Conservation (phyloP, 1,140 invertebrate genomes). For the Melipona quadrifasciata region DNA sequence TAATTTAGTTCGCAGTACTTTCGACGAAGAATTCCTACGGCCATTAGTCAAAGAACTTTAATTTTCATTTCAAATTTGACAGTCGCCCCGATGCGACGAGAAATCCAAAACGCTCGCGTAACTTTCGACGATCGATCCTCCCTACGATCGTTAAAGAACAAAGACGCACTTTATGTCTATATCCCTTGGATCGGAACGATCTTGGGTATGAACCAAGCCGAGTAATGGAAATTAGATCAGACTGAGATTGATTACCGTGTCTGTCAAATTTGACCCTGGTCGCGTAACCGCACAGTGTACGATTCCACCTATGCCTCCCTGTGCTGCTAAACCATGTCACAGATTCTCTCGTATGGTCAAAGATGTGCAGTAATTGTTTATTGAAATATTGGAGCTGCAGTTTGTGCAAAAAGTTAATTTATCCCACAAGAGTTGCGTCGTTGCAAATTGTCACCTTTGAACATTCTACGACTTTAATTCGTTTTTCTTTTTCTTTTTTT, state of each 20-base stretch:
- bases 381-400: too few species aligned
- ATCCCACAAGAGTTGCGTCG: too few species aligned
- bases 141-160: not conserved
- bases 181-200: not conserved
- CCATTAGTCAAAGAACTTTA: conserved; percentile 20
- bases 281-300: not conserved
- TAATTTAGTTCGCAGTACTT: not conserved
- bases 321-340: not conserved
- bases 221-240: conserved; percentile 32
- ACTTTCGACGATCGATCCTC: not conserved
- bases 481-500: too few species aligned
- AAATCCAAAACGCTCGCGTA: not conserved
- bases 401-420: too few species aligned
- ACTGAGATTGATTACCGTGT: conserved; percentile 28
- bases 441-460: too few species aligned
- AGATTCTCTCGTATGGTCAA: not conserved
- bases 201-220: not conserved
- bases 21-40: not conserved
- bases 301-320: not conserved
- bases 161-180: not conserved
- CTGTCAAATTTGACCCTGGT: conserved; percentile 14
- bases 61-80: conserved; percentile 8
- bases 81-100: not conserved
- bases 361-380: not conserved
- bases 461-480: too few species aligned